These are phyloP conservation scores for Rhinichthys klamathensis DNA, from an alignment of 2,113 vertebrate species.

Conservation along the genomic window DNA sequence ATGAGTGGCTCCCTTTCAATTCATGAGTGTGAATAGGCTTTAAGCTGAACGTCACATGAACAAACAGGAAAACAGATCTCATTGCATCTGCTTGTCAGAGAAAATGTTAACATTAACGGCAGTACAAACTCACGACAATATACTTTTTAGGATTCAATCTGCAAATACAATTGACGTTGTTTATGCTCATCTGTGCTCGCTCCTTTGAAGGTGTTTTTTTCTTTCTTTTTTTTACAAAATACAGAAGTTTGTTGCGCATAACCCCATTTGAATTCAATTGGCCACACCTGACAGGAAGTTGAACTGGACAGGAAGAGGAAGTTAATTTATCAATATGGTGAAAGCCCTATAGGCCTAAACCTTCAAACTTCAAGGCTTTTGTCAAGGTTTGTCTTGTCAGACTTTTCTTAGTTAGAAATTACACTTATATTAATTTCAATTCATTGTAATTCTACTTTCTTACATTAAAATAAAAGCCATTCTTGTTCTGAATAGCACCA, in stretches of 20 bases:
- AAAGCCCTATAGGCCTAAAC: neutral
- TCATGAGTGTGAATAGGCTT: neutral
- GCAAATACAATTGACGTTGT: no score
- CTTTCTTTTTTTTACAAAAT: no score
- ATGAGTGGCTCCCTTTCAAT: neutral
- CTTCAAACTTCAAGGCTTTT: neutral
- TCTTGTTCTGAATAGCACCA: neutral
- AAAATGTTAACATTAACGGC: no score
- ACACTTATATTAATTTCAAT: neutral
- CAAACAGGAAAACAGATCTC: no score
- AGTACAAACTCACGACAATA: no score
- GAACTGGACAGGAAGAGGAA: constrained; percentile 4
- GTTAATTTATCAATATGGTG: neutral
- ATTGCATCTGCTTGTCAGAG: no score
- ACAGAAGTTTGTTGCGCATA: no score
- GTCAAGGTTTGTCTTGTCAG: neutral
- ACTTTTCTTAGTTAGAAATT: neutral
- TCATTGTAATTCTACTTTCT: neutral
- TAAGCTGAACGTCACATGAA: no score
- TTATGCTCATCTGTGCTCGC: no score
- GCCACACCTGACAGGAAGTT: constrained; percentile 1
- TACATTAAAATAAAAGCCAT: neutral
- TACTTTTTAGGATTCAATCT: no score
- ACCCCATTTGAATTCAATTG: neutral
- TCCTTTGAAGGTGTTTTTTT: no score